These are phyloP conservation scores for Cheilosia soror DNA, from an alignment of 2,888 invertebrate species.

Conservation along the genomic window DNA sequence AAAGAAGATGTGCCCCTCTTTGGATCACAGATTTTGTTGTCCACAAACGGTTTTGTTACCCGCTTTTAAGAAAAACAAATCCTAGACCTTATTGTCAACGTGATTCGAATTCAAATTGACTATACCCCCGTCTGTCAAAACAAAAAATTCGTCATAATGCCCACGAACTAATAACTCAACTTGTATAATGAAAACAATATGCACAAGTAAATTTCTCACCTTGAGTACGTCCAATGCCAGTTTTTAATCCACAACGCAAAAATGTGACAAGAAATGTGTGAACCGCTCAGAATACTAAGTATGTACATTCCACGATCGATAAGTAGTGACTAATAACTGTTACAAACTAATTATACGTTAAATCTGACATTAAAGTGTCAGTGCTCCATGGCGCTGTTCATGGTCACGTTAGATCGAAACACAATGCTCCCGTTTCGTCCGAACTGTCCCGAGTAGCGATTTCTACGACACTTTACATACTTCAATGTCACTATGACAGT, in stretches of 20 bases:
- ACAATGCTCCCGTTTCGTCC: constrained; percentile 80
- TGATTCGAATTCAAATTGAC: too few species aligned
- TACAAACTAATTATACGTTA: constrained; percentile 54
- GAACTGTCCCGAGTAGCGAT: constrained; percentile 78
- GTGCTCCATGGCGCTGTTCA: constrained; percentile 79
- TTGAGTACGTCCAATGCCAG: constrained; percentile 65
- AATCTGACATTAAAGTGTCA: constrained; percentile 46
- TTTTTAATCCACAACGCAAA: constrained; percentile 36
- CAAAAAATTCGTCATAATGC: too few species aligned
- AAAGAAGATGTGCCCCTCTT: too few species aligned
- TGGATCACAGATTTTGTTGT: too few species aligned
- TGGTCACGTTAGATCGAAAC: constrained; percentile 81
- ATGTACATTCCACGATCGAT: constrained; percentile 32
- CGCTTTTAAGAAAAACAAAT: too few species aligned
- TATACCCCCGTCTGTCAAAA: not conserved
- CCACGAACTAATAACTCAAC: constrained; percentile 13
- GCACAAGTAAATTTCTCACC: constrained; percentile 49
- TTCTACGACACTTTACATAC: constrained; percentile 76
- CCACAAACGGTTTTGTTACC: too few species aligned
- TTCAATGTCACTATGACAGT: constrained; percentile 69
- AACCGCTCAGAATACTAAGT: constrained; percentile 68
- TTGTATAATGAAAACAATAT: not conserved
- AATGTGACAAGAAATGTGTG: constrained; percentile 13
- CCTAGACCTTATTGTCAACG: too few species aligned
- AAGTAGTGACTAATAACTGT: constrained; percentile 53